Evolutionary conservation across 2,113 vertebrate species (phyloP), one percentile per base, ranked within the genome.

Genomic region (Rhabdomys dilectus): DNA sequence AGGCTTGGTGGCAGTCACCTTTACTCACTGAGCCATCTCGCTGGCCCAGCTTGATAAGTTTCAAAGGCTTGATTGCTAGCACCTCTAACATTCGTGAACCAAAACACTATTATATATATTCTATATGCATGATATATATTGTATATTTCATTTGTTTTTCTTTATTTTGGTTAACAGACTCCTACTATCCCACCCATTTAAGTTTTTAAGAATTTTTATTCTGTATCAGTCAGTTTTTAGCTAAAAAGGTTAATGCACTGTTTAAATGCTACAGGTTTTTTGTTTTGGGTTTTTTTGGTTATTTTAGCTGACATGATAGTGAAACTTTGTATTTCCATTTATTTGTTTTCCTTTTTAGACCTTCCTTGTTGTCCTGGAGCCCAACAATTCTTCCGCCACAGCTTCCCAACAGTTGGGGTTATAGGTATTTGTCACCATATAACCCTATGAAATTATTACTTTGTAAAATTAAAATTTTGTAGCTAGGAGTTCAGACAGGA

Each of bases 61-160:
- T 96, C 76, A 86, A 89, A 96, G 36, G 0, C n/a, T 87, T 87
- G 45, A 51, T 87, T 75, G 81, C 90, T 91, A 72, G 80, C 6
- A 64, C 60, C 81, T 93, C 75, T 94, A 91, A 81, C 92, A 73
- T 86, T 87, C 48, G 84, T 75, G 19, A 85, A n/a, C 39, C 60
- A 89, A 66, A 89, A 77, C 24, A 26, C 58, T 91, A 80, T 81
- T 16, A 0, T 82, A 3, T 77, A 19, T 26, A 86, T 72, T 66
- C 58, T 60, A 7, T 60, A 60, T 6, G 17, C 56, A 58, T 16
- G 16, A 58, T 58, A 15, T 58, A 21, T 60, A n/a, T 60, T 60
- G 17, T 88, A 11, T 51, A 51, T 51, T 75, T 80, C 26, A 73
- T 36, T 16, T 16, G 39, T 81, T 64, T 31, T 64, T n/a, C 6